A percentile compares a stretch with the other conserved stretches of the same genome.
Conservation (phyloP, 1,140 invertebrate genomes). For the Ganaspis sp. region DNA sequence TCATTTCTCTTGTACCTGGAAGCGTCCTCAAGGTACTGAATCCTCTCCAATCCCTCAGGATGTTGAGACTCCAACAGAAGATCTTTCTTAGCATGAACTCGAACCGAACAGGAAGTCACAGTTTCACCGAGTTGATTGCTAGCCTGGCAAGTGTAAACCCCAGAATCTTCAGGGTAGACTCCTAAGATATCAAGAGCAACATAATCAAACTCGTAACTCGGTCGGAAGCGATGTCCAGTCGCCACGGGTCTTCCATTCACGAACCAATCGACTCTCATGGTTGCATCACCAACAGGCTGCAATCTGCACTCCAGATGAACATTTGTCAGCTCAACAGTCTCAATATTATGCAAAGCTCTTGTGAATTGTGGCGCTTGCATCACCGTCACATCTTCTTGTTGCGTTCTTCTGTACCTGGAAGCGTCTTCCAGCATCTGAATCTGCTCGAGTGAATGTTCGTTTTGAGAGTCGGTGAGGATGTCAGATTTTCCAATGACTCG, state of each 20-base stretch:
- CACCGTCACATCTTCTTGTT: slow-evolving; percentile 86
- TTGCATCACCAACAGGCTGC: slow-evolving; percentile 95
- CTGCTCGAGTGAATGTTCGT: slow-evolving; percentile 95
- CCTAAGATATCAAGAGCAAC: slow-evolving; percentile 96
- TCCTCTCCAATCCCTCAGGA: slow-evolving; percentile 91
- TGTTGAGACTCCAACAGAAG: slow-evolving; percentile 90
- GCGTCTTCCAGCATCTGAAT: slow-evolving; percentile 95
- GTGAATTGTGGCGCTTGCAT: slow-evolving; percentile 92
- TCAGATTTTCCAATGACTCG: slow-evolving; percentile 89
- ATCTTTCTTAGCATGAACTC: slow-evolving; percentile 92
- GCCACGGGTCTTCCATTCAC: slow-evolving; percentile 93
- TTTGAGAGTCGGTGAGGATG: slow-evolving; percentile 94
- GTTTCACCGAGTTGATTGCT: slow-evolving; percentile 94
- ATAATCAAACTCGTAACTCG: slow-evolving; percentile 98
- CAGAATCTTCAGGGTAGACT: slow-evolving; percentile 97
- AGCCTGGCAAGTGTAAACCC: slow-evolving; percentile 95
- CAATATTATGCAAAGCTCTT: slow-evolving; percentile 91
- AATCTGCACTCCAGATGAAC: slow-evolving; percentile 95
- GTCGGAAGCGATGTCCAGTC: slow-evolving; percentile 95
- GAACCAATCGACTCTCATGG: slow-evolving; percentile 98
- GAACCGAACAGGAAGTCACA: slow-evolving; percentile 92
- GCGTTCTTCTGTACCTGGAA: slow-evolving; percentile 83
- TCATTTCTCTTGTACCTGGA: slow-evolving; percentile 90
- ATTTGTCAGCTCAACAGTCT: slow-evolving; percentile 93
- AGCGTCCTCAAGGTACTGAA: slow-evolving; percentile 92